Conservation (phyloP, 2,888 invertebrate species). For the Dynastes grantii region DNA sequence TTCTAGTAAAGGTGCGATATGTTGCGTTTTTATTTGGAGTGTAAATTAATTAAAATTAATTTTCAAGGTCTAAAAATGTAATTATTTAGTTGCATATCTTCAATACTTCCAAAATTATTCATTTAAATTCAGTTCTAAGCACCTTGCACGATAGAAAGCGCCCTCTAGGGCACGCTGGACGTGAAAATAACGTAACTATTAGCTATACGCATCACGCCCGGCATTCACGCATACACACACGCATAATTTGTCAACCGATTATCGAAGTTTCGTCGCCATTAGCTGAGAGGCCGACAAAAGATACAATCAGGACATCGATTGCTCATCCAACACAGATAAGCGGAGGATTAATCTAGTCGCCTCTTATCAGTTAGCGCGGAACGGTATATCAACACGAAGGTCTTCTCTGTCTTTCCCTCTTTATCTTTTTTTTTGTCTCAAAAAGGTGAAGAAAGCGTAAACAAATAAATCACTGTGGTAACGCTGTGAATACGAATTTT, state of each 20-base stretch:
- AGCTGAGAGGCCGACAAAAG: conserved; percentile 66
- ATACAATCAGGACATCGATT: conserved; percentile 66
- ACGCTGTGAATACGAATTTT: too few species aligned
- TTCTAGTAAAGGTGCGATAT: too few species aligned
- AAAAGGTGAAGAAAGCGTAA: neutral
- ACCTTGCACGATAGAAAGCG: neutral
- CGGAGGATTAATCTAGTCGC: conserved; percentile 26
- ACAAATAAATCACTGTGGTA: too few species aligned
- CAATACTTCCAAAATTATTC: too few species aligned
- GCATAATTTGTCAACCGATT: conserved; percentile 65
- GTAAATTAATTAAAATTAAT: too few species aligned
- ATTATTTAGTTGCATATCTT: too few species aligned
- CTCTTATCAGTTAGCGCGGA: conserved; percentile 10
- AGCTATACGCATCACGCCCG: neutral
- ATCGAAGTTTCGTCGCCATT: conserved; percentile 65
- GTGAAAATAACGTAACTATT: neutral
- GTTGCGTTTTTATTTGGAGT: too few species aligned
- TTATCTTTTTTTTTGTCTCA: neutral
- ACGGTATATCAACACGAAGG: neutral
- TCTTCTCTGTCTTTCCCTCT: neutral
- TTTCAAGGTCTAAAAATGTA: too few species aligned
- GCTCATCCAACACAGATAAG: conserved; percentile 61
- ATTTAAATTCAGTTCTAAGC: too few species aligned
- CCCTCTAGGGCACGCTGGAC: neutral
- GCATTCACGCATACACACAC: neutral